Evolutionary conservation across 2,797 vertebrate genomes (phyloP).

Genomic region (Ptychadena robeensis): DNA sequence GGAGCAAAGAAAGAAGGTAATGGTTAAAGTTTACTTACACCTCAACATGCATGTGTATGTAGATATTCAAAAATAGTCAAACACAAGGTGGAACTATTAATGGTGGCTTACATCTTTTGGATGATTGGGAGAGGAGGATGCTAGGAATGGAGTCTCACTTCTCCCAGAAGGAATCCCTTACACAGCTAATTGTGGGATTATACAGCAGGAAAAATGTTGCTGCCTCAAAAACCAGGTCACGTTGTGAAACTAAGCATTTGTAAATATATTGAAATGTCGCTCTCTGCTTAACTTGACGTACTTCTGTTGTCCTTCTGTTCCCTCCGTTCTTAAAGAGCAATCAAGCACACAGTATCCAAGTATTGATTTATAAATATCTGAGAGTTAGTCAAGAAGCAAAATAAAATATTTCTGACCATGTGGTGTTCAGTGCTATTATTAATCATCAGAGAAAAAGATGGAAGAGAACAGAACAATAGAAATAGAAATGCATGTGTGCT

Average conservation of each 20-base stretch:
- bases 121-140: not conserved
- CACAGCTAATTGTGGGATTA: not conserved
- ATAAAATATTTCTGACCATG: constrained; percentile 45
- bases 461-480: not conserved
- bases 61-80: too few relatives aligned
- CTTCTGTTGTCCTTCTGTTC: constrained; percentile 55
- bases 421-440: constrained; percentile 41
- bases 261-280: constrained; percentile 31
- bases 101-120: not conserved
- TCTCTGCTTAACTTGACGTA: constrained; percentile 50
- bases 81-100: too few relatives aligned
- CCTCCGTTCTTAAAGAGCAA: constrained; percentile 55
- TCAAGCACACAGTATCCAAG: constrained; percentile 50
- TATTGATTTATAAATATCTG: constrained; percentile 55
- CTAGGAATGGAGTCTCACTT: not conserved
- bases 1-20: too few relatives aligned
- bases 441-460: constrained; percentile 14
- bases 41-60: too few relatives aligned
- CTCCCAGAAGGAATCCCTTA: not conserved
- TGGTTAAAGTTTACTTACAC: too few relatives aligned
- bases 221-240: constrained; percentile 34
- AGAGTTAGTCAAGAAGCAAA: constrained; percentile 50
- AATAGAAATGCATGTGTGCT: not conserved
- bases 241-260: constrained; percentile 47
- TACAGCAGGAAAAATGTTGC: constrained; percentile 18